A percentile compares a stretch with the other conserved stretches of the same genome.
phyloP scores from a whole-genome alignment of 2,113 vertebrate genomes.

The Chinchilla lanigera region DNA sequence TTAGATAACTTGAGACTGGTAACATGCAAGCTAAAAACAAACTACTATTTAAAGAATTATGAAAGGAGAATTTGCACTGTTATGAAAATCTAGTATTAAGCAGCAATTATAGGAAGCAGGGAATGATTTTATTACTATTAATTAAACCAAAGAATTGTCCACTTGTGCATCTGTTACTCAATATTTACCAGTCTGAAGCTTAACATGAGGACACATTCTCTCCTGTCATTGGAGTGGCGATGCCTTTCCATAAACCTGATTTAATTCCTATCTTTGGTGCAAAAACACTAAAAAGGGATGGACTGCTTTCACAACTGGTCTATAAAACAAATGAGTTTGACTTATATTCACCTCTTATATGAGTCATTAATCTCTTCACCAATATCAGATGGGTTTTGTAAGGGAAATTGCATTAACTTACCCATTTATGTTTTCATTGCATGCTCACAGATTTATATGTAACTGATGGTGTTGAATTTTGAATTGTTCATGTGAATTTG shows the following conservation, averaged over 20 bases:
- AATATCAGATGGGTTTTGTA: conserved; percentile 19
- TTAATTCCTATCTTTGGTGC: neutral
- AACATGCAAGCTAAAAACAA: conserved; percentile 58
- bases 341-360: neutral
- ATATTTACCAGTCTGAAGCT: neutral
- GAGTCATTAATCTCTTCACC: neutral
- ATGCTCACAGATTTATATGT: neutral
- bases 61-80: neutral
- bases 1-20: neutral
- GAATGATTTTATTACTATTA: neutral
- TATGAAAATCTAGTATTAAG: neutral
- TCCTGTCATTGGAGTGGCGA: neutral
- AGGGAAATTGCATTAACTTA: neutral
- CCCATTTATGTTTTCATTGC: neutral
- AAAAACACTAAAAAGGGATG: neutral
- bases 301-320: neutral
- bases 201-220: neutral
- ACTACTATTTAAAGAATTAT: neutral
- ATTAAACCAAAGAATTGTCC: neutral
- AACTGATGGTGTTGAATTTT: neutral
- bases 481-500: neutral
- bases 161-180: neutral
- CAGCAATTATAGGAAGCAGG: neutral
- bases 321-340: neutral
- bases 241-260: neutral